These are phyloP conservation scores for Chrysolina haemoptera DNA, from an alignment of 2,888 invertebrate genomes.

Conservation along the genomic window DNA sequence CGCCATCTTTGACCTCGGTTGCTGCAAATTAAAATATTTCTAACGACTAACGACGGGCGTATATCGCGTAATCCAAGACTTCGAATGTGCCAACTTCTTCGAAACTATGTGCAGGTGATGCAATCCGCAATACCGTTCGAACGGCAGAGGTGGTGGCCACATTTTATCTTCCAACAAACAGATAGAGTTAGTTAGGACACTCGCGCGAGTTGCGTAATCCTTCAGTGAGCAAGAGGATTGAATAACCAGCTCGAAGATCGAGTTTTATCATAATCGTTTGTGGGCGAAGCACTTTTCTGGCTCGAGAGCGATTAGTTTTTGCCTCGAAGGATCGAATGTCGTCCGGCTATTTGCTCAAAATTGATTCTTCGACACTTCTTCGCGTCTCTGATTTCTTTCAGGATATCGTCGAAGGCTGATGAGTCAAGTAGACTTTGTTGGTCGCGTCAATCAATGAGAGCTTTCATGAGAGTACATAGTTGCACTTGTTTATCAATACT, in stretches of 20 bases:
- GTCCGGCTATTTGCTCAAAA: neutral
- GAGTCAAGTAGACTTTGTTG: neutral
- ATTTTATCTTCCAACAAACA: neutral
- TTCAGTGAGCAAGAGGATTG: constrained; percentile 7
- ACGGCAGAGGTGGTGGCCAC: constrained; percentile 14
- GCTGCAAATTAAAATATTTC: neutral
- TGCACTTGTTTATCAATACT: too few species aligned
- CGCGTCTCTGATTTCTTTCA: neutral
- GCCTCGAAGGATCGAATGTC: neutral
- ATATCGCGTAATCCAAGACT: constrained; percentile 16
- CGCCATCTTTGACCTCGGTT: neutral
- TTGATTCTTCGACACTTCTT: neutral
- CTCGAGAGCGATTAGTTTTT: neutral
- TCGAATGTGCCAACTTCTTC: constrained; percentile 26
- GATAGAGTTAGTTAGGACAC: constrained; percentile 18
- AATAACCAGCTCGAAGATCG: constrained; percentile 16
- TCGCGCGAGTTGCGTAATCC: constrained; percentile 15
- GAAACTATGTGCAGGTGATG: constrained; percentile 40
- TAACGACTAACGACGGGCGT: constrained; percentile 9
- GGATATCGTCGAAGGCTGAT: too few species aligned
- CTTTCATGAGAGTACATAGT: too few species aligned
- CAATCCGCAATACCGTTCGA: constrained; percentile 37
- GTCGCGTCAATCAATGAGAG: too few species aligned
- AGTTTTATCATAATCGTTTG: constrained; percentile 9
- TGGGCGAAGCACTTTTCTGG: constrained; percentile 12